Evolutionary conservation across 2,113 vertebrate species (phyloP).

Genomic region (Hemibagrus wyckioides): DNA sequence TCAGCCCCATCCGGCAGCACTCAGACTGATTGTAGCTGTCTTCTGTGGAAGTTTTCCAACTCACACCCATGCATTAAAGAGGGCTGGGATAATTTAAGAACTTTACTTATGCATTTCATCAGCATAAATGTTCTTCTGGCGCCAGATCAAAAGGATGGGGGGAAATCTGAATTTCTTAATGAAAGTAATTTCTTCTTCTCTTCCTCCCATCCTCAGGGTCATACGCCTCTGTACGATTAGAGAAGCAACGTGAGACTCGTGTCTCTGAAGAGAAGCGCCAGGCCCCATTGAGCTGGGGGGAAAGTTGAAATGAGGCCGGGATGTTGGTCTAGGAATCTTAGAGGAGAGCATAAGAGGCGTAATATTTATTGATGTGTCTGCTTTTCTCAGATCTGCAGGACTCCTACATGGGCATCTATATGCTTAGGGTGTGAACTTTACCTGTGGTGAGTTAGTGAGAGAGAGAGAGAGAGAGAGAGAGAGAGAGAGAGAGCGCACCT

Average conservation of each 20-base stretch:
- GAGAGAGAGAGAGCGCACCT: not conserved
- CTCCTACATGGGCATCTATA: not conserved
- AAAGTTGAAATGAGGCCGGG: constrained; percentile 61
- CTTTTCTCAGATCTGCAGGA: not conserved
- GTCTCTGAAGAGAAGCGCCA: constrained; percentile 64
- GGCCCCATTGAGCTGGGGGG: constrained; percentile 55
- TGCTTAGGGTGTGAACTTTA: too few relatives aligned
- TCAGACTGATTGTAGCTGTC: constrained; percentile 77
- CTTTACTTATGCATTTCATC: constrained; percentile 84
- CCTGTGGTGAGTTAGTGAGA: too few relatives aligned
- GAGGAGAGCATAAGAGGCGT: constrained; percentile 44
- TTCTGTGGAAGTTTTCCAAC: constrained; percentile 78
- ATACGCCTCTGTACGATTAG: constrained; percentile 75
- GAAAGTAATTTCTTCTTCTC: constrained; percentile 81
- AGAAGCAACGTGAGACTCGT: constrained; percentile 68
- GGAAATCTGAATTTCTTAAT: constrained; percentile 82
- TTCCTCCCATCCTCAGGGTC: constrained; percentile 79
- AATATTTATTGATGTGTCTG: constrained; percentile 41
- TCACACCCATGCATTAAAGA: constrained; percentile 70
- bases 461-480: not conserved
- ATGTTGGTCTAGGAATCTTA: constrained; percentile 73
- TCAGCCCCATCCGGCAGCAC: constrained; percentile 69
- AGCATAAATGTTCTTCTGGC: constrained; percentile 85
- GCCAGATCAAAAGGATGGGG: constrained; percentile 78
- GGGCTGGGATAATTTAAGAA: constrained; percentile 77